A percentile compares a stretch with the other conserved stretches of the same genome.
Evolutionary conservation across 1,140 invertebrate species (phyloP).

Genomic region (Cherax quadricarinatus): DNA sequence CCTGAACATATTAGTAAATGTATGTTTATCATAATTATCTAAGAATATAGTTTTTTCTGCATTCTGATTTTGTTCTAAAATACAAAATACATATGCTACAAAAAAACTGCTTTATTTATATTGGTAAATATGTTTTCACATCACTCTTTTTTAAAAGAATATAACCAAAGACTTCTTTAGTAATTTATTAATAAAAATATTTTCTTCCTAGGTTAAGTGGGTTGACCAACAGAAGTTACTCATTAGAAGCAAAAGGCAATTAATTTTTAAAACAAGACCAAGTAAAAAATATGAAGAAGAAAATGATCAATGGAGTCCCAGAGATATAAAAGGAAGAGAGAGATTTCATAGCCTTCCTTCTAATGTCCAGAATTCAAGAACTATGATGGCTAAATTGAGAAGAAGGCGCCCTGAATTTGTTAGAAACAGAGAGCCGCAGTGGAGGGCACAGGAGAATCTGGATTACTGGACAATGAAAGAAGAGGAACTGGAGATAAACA

Average conservation of each 20-base stretch:
- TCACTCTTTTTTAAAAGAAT: no score
- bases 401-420: neutral
- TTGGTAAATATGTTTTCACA: no score
- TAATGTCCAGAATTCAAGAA: neutral
- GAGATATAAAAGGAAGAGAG: neutral
- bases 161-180: no score
- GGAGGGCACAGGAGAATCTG: neutral
- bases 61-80: no score
- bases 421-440: neutral
- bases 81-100: no score
- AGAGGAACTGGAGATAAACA: neutral
- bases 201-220: slow-evolving; percentile 28
- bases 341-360: neutral
- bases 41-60: no score
- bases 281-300: neutral
- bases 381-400: neutral
- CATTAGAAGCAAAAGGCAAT: slow-evolving; percentile 15
- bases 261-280: neutral
- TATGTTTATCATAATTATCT: no score
- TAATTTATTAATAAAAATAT: neutral
- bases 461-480: neutral
- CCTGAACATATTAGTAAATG: no score
- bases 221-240: slow-evolving; percentile 29
- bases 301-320: neutral
- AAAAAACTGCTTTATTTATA: no score